Base-by-base conservation (phyloP, 1,140 invertebrate genomes). In the Olivierus martensii region DNA sequence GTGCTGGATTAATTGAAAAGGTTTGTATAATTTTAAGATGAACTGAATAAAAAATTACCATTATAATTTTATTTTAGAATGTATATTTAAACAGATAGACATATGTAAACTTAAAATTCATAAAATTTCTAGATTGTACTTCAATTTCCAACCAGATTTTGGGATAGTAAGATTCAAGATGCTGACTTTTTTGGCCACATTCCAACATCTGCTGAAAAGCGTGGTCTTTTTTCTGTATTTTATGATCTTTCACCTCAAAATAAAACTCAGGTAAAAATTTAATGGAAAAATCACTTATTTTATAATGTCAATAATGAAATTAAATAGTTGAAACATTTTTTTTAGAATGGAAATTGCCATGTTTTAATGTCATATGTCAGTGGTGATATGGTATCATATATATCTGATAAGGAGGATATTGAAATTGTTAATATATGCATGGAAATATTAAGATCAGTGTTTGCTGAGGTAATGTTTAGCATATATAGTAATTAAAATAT, bases 1-100 rank as follows among this genome's bases (percentile, higher is more conserved):
- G 72, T 3, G 63, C 65, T 50, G 73, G 71, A n/a, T 49, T 65
- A 14, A 66, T 73, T 38, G 73, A 75, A 58, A 75, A 74, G 61
- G 69, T 74, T 37, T 28, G 9, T 28, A 1, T 28, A 6, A 28
- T 28, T 28, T 28, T 4, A 28, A 28, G n/a, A n/a, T n/a, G n/a
- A n/a, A n/a, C n/a, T n/a, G n/a, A n/a, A n/a, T n/a, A n/a, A n/a
- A n/a, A n/a, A n/a, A n/a, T n/a, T n/a, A n/a, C n/a, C n/a, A 28
- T 28, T 28, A 28, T 28, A 28, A 3, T 28, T 28, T 28, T 28
- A 28, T 6, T 28, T 28, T 9, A 28, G 9, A 28, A 6, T 28
- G 9, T 28, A 28, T 28, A 6, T 6, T 28, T 28, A 28, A 28
- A 28, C 9, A 28, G 9, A 28, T 28, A 6, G 9, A 28, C 9